These are phyloP conservation scores for Acinonyx jubatus DNA, from an alignment of 2,113 vertebrate genomes.

Conservation along the genomic window DNA sequence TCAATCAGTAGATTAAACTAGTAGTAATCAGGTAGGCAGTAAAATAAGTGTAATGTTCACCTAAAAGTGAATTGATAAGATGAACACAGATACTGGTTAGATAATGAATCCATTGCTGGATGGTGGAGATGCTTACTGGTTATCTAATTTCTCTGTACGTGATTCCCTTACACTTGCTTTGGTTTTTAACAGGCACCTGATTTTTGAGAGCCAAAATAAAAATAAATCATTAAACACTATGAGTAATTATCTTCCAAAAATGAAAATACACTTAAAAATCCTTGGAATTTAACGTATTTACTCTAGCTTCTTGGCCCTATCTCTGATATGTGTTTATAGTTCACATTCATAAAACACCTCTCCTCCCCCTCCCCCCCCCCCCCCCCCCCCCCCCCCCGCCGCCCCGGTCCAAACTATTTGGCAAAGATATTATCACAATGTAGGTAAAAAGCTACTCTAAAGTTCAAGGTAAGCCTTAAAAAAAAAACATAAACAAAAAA, in stretches of 20 bases:
- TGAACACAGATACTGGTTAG: not conserved
- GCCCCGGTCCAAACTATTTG: not conserved
- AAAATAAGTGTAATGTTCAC: not conserved
- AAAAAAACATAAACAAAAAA: not conserved
- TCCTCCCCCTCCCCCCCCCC: too few species aligned
- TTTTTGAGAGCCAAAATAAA: slow-evolving; percentile 29
- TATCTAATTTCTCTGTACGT: not conserved
- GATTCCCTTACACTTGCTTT: not conserved
- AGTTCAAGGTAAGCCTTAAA: not conserved
- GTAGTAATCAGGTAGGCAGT: not conserved
- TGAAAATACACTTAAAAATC: not conserved
- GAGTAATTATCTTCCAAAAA: not conserved
- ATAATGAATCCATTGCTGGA: not conserved
- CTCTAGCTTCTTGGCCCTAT: not conserved
- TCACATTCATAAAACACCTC: not conserved
- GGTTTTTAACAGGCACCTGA: not conserved
- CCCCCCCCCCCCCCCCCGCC: too few species aligned
- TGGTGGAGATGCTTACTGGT: not conserved
- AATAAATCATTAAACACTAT: not conserved
- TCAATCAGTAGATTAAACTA: not conserved
- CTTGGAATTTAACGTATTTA: not conserved
- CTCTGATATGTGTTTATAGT: not conserved
- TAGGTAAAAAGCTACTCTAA: not conserved
- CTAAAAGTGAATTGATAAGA: not conserved
- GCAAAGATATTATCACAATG: not conserved